Evolutionary conservation across 1,140 invertebrate species (phyloP), one percentile per base, ranked within the genome.

Genomic region (Drosophila orosa): DNA sequence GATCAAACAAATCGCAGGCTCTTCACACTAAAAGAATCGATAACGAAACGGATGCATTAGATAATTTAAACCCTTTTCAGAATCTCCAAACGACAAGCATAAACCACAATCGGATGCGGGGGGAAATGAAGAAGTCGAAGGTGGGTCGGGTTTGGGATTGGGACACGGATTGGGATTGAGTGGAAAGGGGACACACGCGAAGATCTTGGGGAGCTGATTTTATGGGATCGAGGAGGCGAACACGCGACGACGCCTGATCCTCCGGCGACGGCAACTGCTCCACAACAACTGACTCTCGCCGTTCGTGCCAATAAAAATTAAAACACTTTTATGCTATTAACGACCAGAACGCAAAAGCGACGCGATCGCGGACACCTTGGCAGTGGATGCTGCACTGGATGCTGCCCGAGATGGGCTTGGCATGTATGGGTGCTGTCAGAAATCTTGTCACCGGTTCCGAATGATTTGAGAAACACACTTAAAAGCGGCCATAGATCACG

Each of bases 251-350:
- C 48, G 50, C 31, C 31, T 24, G 74, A 87, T 86, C 83, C 83
- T 87, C 75, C 67, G 62, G 57, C 65, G 47, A 81, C 62, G 68
- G 61, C 68, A 71, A 74, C 78, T 68, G 45, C 60, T 85, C 50
- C 55, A 57, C 75, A 65, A 57, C 75, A 65, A 87, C 83, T 82
- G 79, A 89, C 45, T 60, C 57, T 57, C 50, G 78, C 72, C 74
- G 71, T 87, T 86, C 83, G 83, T 86, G 83, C 83, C 75, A 87
- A 86, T 86, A 86, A 86, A 86, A 86, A 87, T 86, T 86, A 86
- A 86, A 86, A 83, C 83, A 86, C 83, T 86, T 87, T 83, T 83
- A 79, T 69, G 84, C 84, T 82, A 86, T 86, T 87, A 86, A 86
- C 80, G 75, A 78, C 65, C 74, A 72, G 80, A 76, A 85, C 47